phyloP scores from a whole-genome alignment of 2,113 vertebrate genomes.

The Leptobrachium leishanense region DNA sequence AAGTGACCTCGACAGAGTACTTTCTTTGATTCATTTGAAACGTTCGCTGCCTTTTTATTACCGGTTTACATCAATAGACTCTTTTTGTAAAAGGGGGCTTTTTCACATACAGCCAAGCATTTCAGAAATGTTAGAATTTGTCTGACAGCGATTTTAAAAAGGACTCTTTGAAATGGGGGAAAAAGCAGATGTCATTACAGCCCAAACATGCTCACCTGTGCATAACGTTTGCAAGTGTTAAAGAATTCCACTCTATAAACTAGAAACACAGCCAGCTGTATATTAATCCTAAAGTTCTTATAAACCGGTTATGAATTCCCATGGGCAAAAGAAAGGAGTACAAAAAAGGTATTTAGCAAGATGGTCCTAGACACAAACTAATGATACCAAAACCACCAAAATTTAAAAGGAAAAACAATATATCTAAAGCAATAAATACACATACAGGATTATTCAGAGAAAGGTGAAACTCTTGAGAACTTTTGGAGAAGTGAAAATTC shows the following conservation, averaged over 20 bases:
- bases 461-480: no score
- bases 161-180: neutral
- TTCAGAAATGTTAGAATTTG: conserved; percentile 1
- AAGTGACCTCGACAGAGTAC: neutral
- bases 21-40: neutral
- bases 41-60: neutral
- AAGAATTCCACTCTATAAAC: neutral
- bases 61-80: neutral
- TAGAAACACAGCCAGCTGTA: neutral
- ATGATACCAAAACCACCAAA: no score
- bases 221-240: neutral
- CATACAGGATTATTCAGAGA: no score
- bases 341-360: neutral
- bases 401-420: no score
- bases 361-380: neutral
- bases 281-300: neutral
- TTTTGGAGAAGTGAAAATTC: no score
- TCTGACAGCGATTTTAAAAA: conserved; percentile 1
- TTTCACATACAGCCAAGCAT: conserved; percentile 10
- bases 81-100: neutral
- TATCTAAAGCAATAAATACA: no score
- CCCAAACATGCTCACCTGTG: neutral
- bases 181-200: neutral
- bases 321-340: neutral
- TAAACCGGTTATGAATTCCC: neutral